Evolutionary conservation across 1,140 invertebrate species (phyloP).

Genomic region (Rhopalosiphum maidis): DNA sequence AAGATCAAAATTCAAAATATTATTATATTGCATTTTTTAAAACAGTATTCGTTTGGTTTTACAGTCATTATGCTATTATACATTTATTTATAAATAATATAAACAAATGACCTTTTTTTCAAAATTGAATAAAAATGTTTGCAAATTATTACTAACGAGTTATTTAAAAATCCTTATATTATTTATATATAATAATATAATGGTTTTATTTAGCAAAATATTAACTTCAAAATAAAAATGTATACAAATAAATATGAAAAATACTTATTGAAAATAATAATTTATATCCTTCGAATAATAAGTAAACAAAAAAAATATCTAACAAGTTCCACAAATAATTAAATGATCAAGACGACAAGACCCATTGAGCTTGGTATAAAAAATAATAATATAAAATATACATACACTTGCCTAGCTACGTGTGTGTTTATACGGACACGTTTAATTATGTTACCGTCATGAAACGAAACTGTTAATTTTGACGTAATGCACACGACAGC

Average conservation of each 20-base stretch:
- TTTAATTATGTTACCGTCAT: background rate
- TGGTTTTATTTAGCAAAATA: background rate
- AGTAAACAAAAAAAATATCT: background rate
- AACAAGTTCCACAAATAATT: background rate
- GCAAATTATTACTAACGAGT: background rate
- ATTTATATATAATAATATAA: background rate
- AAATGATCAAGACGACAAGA: background rate
- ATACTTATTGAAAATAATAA: background rate
- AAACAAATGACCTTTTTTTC: background rate
- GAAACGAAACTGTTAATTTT: slow-evolving; percentile 24
- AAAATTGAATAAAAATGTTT: background rate
- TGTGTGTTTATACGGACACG: background rate
- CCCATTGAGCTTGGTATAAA: background rate
- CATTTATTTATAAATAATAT: background rate
- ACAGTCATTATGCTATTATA: background rate
- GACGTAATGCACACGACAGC: background rate
- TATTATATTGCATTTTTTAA: background rate
- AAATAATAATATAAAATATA: background rate
- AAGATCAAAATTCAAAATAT: too few species aligned
- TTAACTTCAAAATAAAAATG: background rate
- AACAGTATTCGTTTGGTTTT: background rate
- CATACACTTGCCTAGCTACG: background rate
- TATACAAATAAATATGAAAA: background rate
- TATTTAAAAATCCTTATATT: slow-evolving; percentile 17
- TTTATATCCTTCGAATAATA: background rate